Conservation (phyloP, 2,113 vertebrate species). For the Poicephalus meyeri region DNA sequence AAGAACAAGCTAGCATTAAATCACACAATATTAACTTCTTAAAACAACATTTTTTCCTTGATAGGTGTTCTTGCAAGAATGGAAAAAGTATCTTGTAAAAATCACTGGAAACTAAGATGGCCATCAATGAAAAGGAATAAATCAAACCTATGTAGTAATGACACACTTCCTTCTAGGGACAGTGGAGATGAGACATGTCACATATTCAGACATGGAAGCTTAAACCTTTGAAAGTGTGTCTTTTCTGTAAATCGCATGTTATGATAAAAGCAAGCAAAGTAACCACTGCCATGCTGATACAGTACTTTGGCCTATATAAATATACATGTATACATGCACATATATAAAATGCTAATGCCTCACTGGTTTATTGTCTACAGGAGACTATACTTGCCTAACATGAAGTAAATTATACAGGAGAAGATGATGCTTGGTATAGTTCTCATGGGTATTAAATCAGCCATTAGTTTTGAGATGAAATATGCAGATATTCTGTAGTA, state of each 20-base stretch:
- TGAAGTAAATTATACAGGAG: conserved; percentile 87
- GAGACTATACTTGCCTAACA: conserved; percentile 82
- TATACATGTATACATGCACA: neutral
- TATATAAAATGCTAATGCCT: neutral
- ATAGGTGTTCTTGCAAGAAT: neutral
- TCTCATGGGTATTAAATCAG: conserved; percentile 88
- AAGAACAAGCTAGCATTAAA: neutral
- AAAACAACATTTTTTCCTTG: neutral
- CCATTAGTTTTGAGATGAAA: conserved; percentile 88
- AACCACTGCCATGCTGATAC: accelerated
- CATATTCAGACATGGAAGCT: neutral
- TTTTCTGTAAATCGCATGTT: neutral
- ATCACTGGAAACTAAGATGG: neutral
- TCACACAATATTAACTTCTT: neutral
- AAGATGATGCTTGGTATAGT: conserved; percentile 85
- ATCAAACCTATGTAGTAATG: neutral
- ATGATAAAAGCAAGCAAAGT: neutral
- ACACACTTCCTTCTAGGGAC: neutral
- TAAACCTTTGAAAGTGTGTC: neutral
- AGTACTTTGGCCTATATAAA: neutral
- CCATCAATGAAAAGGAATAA: neutral
- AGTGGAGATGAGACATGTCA: neutral
- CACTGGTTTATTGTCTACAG: neutral
- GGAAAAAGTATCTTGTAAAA: neutral
- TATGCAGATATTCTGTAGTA: conserved; percentile 92